phyloP scores from a whole-genome alignment of 2,888 invertebrate species.

The Troilus luridus region DNA sequence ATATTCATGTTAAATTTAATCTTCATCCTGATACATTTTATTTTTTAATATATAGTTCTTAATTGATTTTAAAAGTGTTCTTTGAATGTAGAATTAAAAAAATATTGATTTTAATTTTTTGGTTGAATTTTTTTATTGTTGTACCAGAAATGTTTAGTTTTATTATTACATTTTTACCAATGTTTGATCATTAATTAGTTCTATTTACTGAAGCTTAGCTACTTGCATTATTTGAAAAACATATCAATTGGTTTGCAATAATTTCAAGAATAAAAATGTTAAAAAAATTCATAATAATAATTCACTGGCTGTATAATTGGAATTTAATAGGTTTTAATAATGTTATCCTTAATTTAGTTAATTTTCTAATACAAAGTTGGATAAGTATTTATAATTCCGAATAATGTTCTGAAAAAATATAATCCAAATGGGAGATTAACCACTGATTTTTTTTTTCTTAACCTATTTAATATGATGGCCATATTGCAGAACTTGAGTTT shows the following conservation, averaged over 20 bases:
- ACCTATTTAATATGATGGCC: not conserved
- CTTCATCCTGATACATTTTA: not conserved
- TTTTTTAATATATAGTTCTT: not conserved
- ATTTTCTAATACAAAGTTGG: too few relatives aligned
- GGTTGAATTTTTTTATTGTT: too few relatives aligned
- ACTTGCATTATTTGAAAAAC: not conserved
- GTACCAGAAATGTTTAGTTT: too few relatives aligned
- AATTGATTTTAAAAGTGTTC: not conserved
- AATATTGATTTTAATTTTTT: too few relatives aligned
- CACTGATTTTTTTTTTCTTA: not conserved
- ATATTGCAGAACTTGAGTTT: too few relatives aligned
- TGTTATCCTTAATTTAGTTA: too few relatives aligned
- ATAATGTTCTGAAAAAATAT: not conserved
- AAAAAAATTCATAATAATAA: not conserved
- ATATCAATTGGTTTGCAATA: not conserved
- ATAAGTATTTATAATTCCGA: not conserved
- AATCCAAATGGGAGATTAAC: not conserved
- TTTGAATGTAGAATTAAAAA: too few relatives aligned
- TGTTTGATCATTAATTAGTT: not conserved
- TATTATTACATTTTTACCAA: not conserved
- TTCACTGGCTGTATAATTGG: not conserved
- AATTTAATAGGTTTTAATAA: too few relatives aligned
- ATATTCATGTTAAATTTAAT: not conserved
- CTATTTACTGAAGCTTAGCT: not conserved
- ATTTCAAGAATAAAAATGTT: not conserved